Conservation (phyloP, 2,113 vertebrate species). For the Melanerpes formicivorus region DNA sequence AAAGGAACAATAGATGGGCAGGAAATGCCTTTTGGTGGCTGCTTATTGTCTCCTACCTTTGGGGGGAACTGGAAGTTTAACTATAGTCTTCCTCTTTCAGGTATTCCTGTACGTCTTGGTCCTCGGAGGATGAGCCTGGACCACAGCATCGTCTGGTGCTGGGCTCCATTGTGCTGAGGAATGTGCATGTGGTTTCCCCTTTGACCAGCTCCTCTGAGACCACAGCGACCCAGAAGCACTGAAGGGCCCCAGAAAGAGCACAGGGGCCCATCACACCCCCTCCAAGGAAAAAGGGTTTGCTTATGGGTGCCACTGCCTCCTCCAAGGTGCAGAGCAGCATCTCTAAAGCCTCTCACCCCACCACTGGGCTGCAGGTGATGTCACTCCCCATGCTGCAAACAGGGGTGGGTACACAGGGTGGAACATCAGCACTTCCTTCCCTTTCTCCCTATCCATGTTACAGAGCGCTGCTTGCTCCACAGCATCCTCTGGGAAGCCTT, state of each 20-base stretch:
- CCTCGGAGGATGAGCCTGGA: slow-evolving; percentile 28
- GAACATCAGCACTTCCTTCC: neutral
- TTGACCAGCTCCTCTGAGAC: slow-evolving; percentile 37
- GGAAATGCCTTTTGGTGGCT: slow-evolving; percentile 52
- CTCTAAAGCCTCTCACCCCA: neutral
- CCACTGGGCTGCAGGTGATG: neutral
- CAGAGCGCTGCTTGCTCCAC: neutral
- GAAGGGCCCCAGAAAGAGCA: neutral
- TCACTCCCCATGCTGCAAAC: neutral
- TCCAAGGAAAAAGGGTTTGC: neutral
- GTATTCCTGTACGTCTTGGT: neutral
- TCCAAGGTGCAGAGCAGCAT: neutral
- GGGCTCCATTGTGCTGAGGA: slow-evolving; percentile 44
- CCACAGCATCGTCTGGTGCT: neutral
- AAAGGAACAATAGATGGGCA: slow-evolving; percentile 43
- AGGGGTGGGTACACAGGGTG: neutral
- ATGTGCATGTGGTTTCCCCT: slow-evolving; percentile 34
- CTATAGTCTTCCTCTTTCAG: slow-evolving; percentile 53
- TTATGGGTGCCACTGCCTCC: neutral
- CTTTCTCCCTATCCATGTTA: too few species aligned
- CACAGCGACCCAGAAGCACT: neutral
- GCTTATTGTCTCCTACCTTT: slow-evolving; percentile 63
- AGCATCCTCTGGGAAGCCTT: neutral
- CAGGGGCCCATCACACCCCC: neutral
- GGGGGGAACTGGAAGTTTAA: slow-evolving; percentile 62